phyloP scores from a whole-genome alignment of 2,113 vertebrate species.

The Rhinolophus ferrumequinum region DNA sequence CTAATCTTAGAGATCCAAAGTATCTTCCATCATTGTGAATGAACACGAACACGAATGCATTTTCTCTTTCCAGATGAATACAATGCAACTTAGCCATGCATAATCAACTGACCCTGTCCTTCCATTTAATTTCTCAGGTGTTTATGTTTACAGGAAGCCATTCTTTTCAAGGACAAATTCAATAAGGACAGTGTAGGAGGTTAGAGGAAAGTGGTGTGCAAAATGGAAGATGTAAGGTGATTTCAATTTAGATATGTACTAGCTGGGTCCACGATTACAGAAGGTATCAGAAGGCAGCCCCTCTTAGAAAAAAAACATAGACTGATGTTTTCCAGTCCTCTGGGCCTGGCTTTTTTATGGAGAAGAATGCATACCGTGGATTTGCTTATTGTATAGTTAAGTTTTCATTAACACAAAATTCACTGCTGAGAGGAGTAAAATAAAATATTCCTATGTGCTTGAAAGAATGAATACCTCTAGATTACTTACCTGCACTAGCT shows the following conservation, averaged over 20 bases:
- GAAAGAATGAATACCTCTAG: background rate
- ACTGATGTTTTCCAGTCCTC: background rate
- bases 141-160: conserved; percentile 24
- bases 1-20: conserved; percentile 18
- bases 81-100: conserved; percentile 52
- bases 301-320: background rate
- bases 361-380: background rate
- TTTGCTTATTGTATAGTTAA: background rate
- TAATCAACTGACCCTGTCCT: background rate
- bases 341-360: background rate
- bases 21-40: background rate
- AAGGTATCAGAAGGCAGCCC: background rate
- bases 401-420: background rate
- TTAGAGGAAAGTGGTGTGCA: background rate
- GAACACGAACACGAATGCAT: background rate
- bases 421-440: too few species aligned
- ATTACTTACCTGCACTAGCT: background rate
- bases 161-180: conserved; percentile 71
- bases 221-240: conserved; percentile 19
- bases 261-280: background rate
- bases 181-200: conserved; percentile 20
- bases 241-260: conserved; percentile 37
- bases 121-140: background rate
- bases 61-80: conserved; percentile 23
- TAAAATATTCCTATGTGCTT: background rate